A percentile compares a stretch with the other conserved stretches of the same genome.
These are phyloP conservation scores for Myocastor coypus DNA, from an alignment of 2,113 vertebrate species.

Conservation along the genomic window DNA sequence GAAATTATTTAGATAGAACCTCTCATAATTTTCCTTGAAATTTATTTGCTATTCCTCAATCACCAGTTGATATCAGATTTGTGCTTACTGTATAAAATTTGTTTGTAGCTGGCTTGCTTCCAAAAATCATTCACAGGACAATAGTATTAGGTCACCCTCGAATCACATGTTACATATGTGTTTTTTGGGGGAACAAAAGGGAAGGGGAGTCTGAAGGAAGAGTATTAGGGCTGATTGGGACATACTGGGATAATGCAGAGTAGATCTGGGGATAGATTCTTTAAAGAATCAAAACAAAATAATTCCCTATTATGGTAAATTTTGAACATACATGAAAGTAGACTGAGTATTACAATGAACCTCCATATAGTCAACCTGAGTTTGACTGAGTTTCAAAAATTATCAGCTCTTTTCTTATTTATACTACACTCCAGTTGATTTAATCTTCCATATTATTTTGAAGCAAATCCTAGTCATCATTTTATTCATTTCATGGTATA, in stretches of 20 bases:
- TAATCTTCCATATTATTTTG: neutral
- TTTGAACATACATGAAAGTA: neutral
- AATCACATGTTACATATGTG: neutral
- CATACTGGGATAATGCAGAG: neutral
- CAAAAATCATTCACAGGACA: neutral
- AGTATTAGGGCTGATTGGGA: neutral
- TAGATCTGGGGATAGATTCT: neutral
- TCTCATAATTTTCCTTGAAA: conserved; percentile 31
- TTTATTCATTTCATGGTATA: neutral
- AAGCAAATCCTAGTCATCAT: neutral
- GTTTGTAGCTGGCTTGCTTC: neutral
- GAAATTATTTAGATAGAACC: neutral
- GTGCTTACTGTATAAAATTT: neutral
- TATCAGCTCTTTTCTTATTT: neutral
- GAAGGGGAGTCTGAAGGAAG: neutral
- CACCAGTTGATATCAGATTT: conserved; percentile 37
- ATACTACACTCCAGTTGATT: neutral
- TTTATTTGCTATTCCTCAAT: conserved; percentile 25
- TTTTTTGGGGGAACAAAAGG: neutral
- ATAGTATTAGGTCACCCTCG: neutral
- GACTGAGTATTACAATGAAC: neutral
- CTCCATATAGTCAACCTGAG: neutral
- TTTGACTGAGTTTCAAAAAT: neutral
- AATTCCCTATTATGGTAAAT: neutral
- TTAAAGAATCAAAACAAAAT: neutral